Evolutionary conservation across 2,113 vertebrate species (phyloP).

Genomic region (Mormyrus lacerda): DNA sequence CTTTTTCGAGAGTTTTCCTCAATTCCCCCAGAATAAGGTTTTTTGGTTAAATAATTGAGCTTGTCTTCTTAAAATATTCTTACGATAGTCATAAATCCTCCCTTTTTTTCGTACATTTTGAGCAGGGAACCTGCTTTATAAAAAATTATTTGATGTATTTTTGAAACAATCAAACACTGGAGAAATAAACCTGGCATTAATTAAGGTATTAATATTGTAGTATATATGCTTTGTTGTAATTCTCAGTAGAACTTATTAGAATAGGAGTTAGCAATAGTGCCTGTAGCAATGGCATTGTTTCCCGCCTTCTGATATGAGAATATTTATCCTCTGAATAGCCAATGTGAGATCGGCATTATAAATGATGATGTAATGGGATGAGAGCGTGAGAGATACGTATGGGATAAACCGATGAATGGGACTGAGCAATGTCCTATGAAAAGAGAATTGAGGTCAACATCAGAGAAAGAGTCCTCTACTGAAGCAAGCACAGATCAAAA

Average conservation of each 20-base stretch:
- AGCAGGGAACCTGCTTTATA: not conserved
- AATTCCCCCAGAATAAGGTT: slow-evolving; percentile 1
- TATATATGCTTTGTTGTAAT: not conserved
- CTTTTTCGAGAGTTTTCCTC: slow-evolving; percentile 12
- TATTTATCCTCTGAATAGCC: not conserved
- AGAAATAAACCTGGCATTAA: not conserved
- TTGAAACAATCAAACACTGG: not conserved
- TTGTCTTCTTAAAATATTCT: not conserved
- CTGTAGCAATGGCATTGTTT: not conserved
- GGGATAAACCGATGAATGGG: not conserved
- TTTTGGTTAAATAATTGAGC: slow-evolving; percentile 11
- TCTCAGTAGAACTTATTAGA: not conserved
- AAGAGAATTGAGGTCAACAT: not conserved
- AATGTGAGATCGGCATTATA: not conserved
- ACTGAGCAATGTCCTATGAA: not conserved
- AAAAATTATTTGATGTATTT: not conserved
- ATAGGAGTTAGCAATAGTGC: not conserved
- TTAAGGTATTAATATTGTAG: not conserved
- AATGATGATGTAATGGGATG: not conserved
- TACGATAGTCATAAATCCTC: not conserved
- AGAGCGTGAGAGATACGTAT: not conserved
- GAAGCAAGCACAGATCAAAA: not conserved
- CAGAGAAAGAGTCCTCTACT: not conserved
- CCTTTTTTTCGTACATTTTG: not conserved
- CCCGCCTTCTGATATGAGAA: not conserved